Evolutionary conservation across 1,140 invertebrate species (phyloP), one percentile per base, ranked within the genome.

Genomic region (Cataglyphis hispanica): DNA sequence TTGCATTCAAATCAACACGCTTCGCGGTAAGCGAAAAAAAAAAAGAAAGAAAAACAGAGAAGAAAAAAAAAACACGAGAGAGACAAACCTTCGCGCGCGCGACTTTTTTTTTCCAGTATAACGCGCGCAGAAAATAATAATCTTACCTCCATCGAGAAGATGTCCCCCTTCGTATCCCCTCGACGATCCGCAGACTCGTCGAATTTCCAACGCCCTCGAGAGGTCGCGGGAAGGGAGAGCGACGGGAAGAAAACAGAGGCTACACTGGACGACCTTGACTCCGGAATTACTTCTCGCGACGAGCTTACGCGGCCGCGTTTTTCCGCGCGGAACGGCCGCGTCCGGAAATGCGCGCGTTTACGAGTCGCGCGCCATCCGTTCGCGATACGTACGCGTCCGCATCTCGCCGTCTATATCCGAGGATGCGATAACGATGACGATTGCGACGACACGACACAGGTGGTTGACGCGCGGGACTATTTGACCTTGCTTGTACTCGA

Each of bases 221-320:
- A 7, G 10, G 31, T 27, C 60, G 46, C 11, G 19, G 10, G 31
- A 27, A 25, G 19, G 25, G 11, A 13, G 19, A 22, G 37, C 25
- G 4, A 16, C 8, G 27, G 16, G 1, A 5, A 13, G 1, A 43
- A 16, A 13, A 19, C 4, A 31, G 25, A 53, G 6, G 40, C 25
- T 31, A 13, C 19, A n/a, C 19, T 27, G 22, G 10, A 70, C 53
- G 78, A 83, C 78, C 78, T 74, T 83, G 78, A 83, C 67, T 74
- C 67, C 53, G 67, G 25, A 37, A 43, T 22, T 60, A 37, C 69
- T 16, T 63, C n/a, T n/a, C 31, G 13, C 61, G 31, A 25, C 61
- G 43, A 31, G 11, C 25, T 34, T 25, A 22, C 75, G 25, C 74
- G 31, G 34, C n/a, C 37, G 34, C n/a, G 64, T 67, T 67, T 67